Base-by-base conservation (phyloP, 2,113 vertebrate genomes). In the Excalfactoria chinensis region DNA sequence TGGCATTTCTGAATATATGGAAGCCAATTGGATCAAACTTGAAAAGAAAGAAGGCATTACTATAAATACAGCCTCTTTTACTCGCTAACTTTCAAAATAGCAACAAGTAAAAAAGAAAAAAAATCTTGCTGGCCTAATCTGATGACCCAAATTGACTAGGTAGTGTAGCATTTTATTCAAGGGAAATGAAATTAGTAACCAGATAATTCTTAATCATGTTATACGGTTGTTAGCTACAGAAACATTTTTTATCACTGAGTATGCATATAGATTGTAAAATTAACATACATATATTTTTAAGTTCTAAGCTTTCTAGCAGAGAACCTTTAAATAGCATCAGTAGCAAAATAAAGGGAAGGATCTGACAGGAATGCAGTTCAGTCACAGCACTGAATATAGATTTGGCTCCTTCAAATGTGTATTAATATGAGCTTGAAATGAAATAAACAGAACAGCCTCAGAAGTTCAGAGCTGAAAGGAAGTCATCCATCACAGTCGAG, bases 391-490 rank as follows among this genome's bases (percentile, higher is more conserved):
- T 95, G 94, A 92, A 95, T 93, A 82, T 74, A 89, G 76, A 86
- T 92, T 93, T 95, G 84, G 56, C 72, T 91, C 75, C 80, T 95
- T 83, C 90, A 93, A 35, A 74, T 91, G 44, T 85, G 67, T 66
- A 94, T 91, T 96, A 86, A 91, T 96, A 63, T 67, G 55, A 91
- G 49, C 60, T 94, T 90, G 88, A 97, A 95, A 88, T 89, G 93
- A 95, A 94, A 95, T 95, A 93, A 96, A 95, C 84, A 97, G 73
- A 53, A 44, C 20, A 90, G 53, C 92, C 84, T 95, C 93, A 95
- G 92, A 92, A 95, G 83, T 92, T 95, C 91, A 95, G 83, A 95
- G 67, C 88, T 93, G 68, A 96, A 94, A 70, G 85, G 86, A 97
- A 97, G 81, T 72, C 84, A 95, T 95, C 51, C 59, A 70, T 94